phyloP scores from a whole-genome alignment of 2,888 invertebrate genomes.

The Dendrolimus pini region DNA sequence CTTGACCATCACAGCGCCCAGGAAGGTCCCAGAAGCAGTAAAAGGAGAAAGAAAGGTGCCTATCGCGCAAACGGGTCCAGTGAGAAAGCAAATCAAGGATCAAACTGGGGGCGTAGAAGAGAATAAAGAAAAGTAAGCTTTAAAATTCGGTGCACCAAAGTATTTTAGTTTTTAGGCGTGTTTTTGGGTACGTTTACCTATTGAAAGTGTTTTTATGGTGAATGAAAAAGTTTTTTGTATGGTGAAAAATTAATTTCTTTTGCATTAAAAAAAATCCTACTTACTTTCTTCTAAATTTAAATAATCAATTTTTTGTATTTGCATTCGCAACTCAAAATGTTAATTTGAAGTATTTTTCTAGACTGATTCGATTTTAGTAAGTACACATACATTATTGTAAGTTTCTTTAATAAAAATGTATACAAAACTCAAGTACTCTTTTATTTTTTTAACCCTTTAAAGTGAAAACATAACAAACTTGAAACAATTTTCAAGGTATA shows the following conservation, averaged over 20 bases:
- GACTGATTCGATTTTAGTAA: background rate
- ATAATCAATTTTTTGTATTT: too few species aligned
- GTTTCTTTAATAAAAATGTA: background rate
- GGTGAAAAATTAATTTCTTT: too few species aligned
- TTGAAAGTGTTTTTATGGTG: too few species aligned
- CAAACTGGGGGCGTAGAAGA: constrained; percentile 14
- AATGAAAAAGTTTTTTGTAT: too few species aligned
- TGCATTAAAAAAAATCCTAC: too few species aligned
- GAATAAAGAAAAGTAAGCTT: constrained; percentile 7
- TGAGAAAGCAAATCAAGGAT: constrained; percentile 41
- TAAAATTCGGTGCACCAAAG: too few species aligned
- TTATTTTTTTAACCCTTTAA: background rate
- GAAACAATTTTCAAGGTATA: too few species aligned
- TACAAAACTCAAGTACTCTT: background rate
- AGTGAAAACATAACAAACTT: background rate
- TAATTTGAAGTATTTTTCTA: background rate
- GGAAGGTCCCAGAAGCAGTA: constrained; percentile 27
- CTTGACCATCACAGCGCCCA: constrained; percentile 80
- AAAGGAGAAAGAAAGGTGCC: constrained; percentile 39
- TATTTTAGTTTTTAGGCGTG: too few species aligned
- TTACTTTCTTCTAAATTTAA: too few species aligned
- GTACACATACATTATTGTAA: background rate
- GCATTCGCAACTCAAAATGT: too few species aligned
- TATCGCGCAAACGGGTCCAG: constrained; percentile 43
- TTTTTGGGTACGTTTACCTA: too few species aligned